Percentiles rank a stretch among this genome's conserved stretches.
phyloP scores from a whole-genome alignment of 2,113 vertebrate genomes.

The Amblyopsis rosae region DNA sequence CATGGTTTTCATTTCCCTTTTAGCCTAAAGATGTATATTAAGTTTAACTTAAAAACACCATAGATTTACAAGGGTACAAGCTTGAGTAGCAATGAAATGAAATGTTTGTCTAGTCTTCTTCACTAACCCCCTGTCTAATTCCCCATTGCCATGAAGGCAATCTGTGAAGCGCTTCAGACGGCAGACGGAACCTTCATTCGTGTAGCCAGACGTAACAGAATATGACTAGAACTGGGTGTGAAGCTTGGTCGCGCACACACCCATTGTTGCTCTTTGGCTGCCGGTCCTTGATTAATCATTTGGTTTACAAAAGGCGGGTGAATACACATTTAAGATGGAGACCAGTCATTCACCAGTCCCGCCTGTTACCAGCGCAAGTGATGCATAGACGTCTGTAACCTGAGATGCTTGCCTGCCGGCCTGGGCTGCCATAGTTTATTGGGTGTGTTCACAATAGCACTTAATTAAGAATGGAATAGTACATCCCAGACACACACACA shows the following conservation, averaged over 20 bases:
- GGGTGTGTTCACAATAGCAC: no score
- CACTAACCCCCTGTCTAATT: no score
- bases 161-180: background rate
- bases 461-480: no score
- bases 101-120: no score
- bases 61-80: background rate
- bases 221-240: conserved; percentile 17
- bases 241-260: conserved; percentile 27
- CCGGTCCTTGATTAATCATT: conserved; percentile 30
- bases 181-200: background rate
- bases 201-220: conserved; percentile 6
- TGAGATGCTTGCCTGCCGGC: background rate
- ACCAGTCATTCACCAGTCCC: conserved; percentile 27
- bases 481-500: no score
- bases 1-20: background rate
- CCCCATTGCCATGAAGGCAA: background rate
- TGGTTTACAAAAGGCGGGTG: background rate
- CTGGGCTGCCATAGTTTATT: no score
- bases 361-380: background rate
- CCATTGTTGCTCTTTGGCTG: conserved; percentile 13
- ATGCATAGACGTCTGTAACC: conserved; percentile 8
- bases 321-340: background rate
- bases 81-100: background rate
- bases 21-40: background rate
- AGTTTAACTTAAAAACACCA: background rate